Base-by-base conservation (phyloP, 1,140 invertebrate species). In the Bradysia coprophila region DNA sequence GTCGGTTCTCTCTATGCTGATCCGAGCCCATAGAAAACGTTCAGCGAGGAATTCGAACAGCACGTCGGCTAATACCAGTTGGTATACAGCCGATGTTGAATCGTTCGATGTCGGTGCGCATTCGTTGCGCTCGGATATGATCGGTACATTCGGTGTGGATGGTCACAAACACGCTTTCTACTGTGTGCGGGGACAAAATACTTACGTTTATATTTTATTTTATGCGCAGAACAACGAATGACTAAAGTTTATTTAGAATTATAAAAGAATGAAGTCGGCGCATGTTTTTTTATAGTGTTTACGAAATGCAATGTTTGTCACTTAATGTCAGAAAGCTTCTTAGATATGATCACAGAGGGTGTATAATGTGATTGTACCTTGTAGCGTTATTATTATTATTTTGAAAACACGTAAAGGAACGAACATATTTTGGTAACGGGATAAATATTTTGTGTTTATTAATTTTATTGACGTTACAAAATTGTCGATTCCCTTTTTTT, bases 1-100 rank as follows among this genome's bases (percentile, higher is more conserved):
- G 34, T 43, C 42, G 37, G 42, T 43, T 43, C 42, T 43, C 42
- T 43, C 42, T 38, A 38, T 38, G 38, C 28, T 43, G 21, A n/a
- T n/a, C 21, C 18, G 15, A 22, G 42, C 28, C 22, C 20, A 23
- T 43, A 31, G 34, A 43, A 43, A 15, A 18, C 20, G 6, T n/a
- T 16, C 21, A 11, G 28, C 42, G 42, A 43, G 42, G 42, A 43
- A 43, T 24, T 43, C 34, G 42, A 32, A 19, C 42, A 28, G 13
- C 13, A 4, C 6, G 38, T 15, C 13, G n/a, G 20, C 9, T 4
- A 6, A 11, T 38, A 23, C 21, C 38, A 16, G 42, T 36, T 16
- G 38, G 24, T 20, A 28, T 6, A 38, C n/a, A 21, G 13, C 21
- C 40, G 40, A 21, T 15, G 13, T 41, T 10, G 22, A 15, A 24